Evolutionary conservation across 2,113 vertebrate species (phyloP).

Genomic region (Blennius ocellaris): DNA sequence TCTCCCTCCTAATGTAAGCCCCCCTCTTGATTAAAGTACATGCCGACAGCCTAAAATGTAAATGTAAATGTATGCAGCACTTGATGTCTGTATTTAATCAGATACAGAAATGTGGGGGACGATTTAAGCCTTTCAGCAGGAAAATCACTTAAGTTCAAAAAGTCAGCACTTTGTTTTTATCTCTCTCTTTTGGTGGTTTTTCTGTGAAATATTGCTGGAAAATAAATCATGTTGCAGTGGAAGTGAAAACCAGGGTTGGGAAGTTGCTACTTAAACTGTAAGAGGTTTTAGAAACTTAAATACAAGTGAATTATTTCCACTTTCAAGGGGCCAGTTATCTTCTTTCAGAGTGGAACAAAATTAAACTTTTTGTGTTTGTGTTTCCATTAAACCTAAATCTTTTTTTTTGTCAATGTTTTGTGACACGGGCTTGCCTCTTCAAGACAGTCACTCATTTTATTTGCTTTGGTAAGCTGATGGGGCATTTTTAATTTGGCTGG

Average conservation of each 20-base stretch:
- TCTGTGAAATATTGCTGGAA: neutral
- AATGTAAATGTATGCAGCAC: constrained; percentile 26
- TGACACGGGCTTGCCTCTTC: neutral
- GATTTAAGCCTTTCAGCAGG: neutral
- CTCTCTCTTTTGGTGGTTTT: neutral
- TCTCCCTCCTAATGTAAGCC: constrained; percentile 13
- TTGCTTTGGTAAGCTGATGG: neutral
- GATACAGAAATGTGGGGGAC: constrained; percentile 9
- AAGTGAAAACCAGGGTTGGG: neutral
- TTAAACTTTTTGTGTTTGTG: neutral
- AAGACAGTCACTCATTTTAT: neutral
- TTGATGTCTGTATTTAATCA: constrained; percentile 42
- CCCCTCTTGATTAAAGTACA: constrained; percentile 16
- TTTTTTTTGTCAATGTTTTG: neutral
- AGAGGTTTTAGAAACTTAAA: neutral
- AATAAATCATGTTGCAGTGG: constrained; percentile 5
- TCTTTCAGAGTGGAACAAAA: neutral
- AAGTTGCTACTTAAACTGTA: neutral
- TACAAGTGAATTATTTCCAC: neutral
- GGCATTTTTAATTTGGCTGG: neutral
- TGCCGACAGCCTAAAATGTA: constrained; percentile 17
- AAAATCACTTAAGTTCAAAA: constrained; percentile 21
- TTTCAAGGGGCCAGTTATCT: neutral
- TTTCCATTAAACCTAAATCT: neutral
- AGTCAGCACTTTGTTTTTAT: neutral